These are phyloP conservation scores for Accipiter virgatus DNA, from an alignment of 2,113 vertebrate genomes.

Conservation along the genomic window DNA sequence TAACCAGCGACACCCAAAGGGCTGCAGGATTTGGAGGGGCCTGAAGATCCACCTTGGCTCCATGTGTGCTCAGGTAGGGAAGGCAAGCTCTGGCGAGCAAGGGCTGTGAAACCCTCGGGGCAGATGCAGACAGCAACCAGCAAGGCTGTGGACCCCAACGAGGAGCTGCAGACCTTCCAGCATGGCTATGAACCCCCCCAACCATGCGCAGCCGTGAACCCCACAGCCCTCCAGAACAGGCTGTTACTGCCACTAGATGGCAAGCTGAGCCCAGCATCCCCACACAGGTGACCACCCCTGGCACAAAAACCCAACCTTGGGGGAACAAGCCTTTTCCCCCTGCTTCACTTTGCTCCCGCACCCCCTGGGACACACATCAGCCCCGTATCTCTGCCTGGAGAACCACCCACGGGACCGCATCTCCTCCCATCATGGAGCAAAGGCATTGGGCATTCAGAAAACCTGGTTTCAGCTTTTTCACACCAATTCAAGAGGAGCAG, in stretches of 20 bases:
- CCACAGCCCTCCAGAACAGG: fast-evolving
- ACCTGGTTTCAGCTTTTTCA: neutral
- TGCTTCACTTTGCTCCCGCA: fast-evolving
- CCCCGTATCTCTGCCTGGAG: neutral
- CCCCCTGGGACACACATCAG: neutral
- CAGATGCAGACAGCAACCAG: neutral
- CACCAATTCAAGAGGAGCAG: neutral
- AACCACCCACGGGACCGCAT: fast-evolving
- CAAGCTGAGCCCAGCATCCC: slow-evolving; percentile 17
- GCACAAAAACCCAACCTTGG: neutral
- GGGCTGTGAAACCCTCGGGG: fast-evolving
- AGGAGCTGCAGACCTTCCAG: fast-evolving
- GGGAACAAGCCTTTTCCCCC: fast-evolving
- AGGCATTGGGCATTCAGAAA: fast-evolving
- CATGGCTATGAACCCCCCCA: fast-evolving
- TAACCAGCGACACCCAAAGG: fast-evolving
- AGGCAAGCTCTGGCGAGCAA: fast-evolving
- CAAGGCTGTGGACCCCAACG: neutral
- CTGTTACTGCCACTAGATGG: slow-evolving; percentile 44
- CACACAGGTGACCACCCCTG: fast-evolving
- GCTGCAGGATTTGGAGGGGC: neutral
- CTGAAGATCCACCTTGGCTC: neutral
- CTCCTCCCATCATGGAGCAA: neutral
- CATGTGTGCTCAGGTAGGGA: fast-evolving
- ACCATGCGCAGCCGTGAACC: fast-evolving